Evolutionary conservation across 2,888 invertebrate genomes (phyloP), one percentile per base, ranked within the genome.

Genomic region (Parnassius smintheus): DNA sequence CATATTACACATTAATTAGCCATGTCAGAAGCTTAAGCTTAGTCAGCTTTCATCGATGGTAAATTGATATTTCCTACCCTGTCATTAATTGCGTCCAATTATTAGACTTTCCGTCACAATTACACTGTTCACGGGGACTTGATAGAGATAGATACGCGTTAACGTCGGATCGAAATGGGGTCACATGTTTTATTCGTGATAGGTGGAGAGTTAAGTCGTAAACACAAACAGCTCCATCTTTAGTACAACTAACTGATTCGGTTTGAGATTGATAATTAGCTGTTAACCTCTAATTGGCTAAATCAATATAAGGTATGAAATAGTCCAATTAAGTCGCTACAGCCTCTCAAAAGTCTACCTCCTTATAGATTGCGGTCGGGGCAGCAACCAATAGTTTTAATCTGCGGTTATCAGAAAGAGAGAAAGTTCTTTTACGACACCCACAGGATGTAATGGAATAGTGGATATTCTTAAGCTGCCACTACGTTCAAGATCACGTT

Each of bases 101-200:
- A 63, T 59, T 56, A 51, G 49, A 55, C 63, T 56, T 59, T 63
- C 63, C 62, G 58, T 55, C 63, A 55, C 55, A 51, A 63, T 59
- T 45, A 56, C 57, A 48, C 48, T 2, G 13, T 22, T 25, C 59
- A 18, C 55, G 56, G 12, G 3, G 56, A 56, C 48, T 56, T 49
- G 41, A 56, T 56, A 61, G 51, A 61, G 56, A 54, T 54, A 41
- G 48, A 56, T 61, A n/a, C 25, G 49, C 49, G 44, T 55, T 55
- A 54, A 62, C 49, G 13, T 25, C 58, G 52, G n/a, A 7, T 50
- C 25, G 49, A 49, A 44, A 44, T 58, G n/a, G 57, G 58, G 58
- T 58, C 62, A 35, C 42, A 41, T 57, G 52, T 49, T 61, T 61
- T 61, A 61, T 61, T 50, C 44, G 50, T 61, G 56, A 51, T 25